Conservation (phyloP, 2,888 invertebrate genomes). For the Ditula angustiorana region DNA sequence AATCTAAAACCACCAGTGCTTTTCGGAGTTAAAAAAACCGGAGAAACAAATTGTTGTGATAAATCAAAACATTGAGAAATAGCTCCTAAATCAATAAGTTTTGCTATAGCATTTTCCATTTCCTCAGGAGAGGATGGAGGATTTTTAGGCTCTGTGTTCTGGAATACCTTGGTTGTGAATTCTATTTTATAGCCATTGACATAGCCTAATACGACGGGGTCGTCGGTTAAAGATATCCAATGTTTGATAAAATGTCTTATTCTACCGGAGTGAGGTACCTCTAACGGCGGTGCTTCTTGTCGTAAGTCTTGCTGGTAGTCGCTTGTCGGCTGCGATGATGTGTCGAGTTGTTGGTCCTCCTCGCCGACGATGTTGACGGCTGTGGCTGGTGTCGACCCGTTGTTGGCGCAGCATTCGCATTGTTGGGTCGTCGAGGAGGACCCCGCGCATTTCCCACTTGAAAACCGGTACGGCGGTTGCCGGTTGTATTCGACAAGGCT, state of each 20-base stretch:
- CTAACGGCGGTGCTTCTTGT: conserved; percentile 3
- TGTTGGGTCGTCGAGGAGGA: too few relatives aligned
- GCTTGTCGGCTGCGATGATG: too few relatives aligned
- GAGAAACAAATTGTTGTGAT: too few relatives aligned
- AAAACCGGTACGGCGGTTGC: too few relatives aligned
- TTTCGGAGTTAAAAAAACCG: background rate
- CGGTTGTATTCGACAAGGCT: too few relatives aligned
- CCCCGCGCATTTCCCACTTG: too few relatives aligned
- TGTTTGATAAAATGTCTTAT: conserved; percentile 13
- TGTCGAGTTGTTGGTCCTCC: too few relatives aligned
- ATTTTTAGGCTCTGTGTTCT: background rate
- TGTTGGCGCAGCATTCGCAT: too few relatives aligned
- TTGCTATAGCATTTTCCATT: background rate
- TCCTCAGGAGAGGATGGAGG: background rate
- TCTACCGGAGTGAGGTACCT: conserved; percentile 24
- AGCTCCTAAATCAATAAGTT: background rate
- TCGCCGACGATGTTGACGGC: too few relatives aligned
- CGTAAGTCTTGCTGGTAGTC: too few relatives aligned
- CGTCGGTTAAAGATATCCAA: conserved; percentile 10
- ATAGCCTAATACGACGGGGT: conserved; percentile 10
- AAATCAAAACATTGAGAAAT: background rate
- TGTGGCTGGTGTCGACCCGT: too few relatives aligned
- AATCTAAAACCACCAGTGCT: background rate
- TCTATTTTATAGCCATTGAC: conserved; percentile 1
- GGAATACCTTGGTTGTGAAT: background rate